Evolutionary conservation across 1,140 invertebrate genomes (phyloP).

Genomic region (Chironomus tepperi): DNA sequence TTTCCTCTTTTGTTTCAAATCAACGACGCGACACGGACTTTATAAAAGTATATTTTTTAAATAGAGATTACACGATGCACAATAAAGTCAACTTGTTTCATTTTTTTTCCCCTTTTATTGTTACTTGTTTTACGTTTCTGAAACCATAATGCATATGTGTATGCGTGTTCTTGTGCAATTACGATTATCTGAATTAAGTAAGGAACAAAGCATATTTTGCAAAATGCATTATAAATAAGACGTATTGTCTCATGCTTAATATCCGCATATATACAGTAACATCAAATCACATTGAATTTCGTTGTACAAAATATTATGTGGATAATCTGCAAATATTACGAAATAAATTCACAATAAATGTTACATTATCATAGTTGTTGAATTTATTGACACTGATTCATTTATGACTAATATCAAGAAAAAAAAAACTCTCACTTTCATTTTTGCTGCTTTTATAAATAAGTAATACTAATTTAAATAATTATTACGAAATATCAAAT

Average conservation of each 20-base stretch:
- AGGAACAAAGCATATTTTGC: background rate
- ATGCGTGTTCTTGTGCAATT: background rate
- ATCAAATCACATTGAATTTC: background rate
- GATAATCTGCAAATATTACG: slow-evolving; percentile 7
- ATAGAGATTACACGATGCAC: background rate
- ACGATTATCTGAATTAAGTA: background rate
- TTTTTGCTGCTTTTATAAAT: too few relatives aligned
- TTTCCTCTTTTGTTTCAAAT: slow-evolving; percentile 7
- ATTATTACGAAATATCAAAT: too few relatives aligned
- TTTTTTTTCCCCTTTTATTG: too few relatives aligned
- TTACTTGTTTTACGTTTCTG: too few relatives aligned
- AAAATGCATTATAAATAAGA: background rate
- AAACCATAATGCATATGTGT: too few relatives aligned
- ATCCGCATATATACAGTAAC: background rate
- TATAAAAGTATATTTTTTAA: background rate
- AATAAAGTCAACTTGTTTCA: background rate
- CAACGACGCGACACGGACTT: background rate
- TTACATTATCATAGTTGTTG: background rate
- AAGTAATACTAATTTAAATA: too few relatives aligned
- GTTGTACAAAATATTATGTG: background rate
- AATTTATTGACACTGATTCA: background rate
- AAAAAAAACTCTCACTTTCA: too few relatives aligned
- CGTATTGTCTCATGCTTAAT: background rate
- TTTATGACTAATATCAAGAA: too few relatives aligned
- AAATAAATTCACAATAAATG: background rate